A percentile compares a stretch with the other conserved stretches of the same genome.
These are phyloP conservation scores for Melanotus villosus DNA, from an alignment of 2,888 invertebrate genomes.

Conservation along the genomic window DNA sequence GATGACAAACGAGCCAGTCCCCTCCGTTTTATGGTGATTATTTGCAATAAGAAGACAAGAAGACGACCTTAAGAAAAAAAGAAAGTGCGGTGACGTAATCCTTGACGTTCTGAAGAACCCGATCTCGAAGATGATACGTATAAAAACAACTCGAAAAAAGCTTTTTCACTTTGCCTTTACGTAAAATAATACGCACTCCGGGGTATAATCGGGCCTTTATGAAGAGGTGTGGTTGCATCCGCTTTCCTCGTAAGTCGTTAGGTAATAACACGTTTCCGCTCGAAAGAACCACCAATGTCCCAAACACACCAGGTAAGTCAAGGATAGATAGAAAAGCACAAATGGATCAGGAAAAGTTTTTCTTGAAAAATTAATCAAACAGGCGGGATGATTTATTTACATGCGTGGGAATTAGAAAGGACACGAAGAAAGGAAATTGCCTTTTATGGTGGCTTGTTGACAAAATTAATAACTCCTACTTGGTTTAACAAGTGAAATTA, in stretches of 20 bases:
- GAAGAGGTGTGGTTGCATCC: slow-evolving; percentile 29
- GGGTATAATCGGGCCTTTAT: slow-evolving; percentile 6
- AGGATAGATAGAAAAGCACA: too few relatives aligned
- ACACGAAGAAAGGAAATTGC: too few relatives aligned
- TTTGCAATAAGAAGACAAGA: slow-evolving; percentile 14
- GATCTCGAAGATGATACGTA: neutral
- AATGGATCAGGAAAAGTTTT: too few relatives aligned
- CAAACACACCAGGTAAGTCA: too few relatives aligned
- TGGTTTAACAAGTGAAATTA: too few relatives aligned
- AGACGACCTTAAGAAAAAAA: slow-evolving; percentile 30
- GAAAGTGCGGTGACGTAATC: slow-evolving; percentile 16
- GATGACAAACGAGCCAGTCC: neutral
- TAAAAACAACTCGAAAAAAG: neutral
- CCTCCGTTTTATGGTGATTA: neutral
- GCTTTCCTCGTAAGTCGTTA: slow-evolving; percentile 28
- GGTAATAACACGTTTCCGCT: slow-evolving; percentile 29
- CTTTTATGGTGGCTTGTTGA: too few relatives aligned
- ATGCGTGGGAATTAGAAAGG: too few relatives aligned
- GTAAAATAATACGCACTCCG: neutral
- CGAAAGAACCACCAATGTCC: too few relatives aligned
- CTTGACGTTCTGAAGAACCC: neutral
- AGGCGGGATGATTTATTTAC: too few relatives aligned
- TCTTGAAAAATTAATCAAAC: too few relatives aligned
- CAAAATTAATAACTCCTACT: too few relatives aligned
- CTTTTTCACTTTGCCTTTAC: neutral